Evolutionary conservation across 2,797 vertebrate species (phyloP).

Genomic region (Leptodactylus fallax): DNA sequence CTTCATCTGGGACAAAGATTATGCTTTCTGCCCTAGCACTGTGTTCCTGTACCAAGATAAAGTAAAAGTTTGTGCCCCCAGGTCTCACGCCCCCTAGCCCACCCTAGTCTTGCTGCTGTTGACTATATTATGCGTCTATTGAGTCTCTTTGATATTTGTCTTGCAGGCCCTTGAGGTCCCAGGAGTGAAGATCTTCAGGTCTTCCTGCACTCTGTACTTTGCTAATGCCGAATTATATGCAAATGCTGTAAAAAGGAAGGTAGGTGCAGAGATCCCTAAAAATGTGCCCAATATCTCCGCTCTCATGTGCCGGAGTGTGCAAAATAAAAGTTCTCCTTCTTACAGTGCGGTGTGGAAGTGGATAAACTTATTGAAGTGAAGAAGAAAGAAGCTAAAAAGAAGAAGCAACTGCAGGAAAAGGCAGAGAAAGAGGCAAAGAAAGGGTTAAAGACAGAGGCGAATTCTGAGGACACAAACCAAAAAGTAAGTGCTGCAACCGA

Average conservation of each 20-base stretch:
- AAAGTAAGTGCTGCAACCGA: conserved; percentile 44
- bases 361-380: conserved; percentile 84
- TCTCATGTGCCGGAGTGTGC: background rate
- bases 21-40: no score
- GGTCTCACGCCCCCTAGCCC: background rate
- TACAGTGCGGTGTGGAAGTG: conserved; percentile 84
- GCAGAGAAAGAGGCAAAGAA: conserved; percentile 76
- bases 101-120: no score
- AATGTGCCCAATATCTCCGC: background rate
- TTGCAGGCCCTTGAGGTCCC: conserved; percentile 83
- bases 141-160: background rate
- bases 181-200: conserved; percentile 89
- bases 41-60: no score
- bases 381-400: conserved; percentile 86
- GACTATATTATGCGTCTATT: background rate
- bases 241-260: conserved; percentile 86
- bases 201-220: conserved; percentile 91
- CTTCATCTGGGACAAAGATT: background rate
- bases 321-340: background rate
- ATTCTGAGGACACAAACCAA: conserved; percentile 71
- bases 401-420: conserved; percentile 78
- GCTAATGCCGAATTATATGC: conserved; percentile 92
- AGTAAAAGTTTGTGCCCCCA: background rate
- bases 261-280: conserved; percentile 66
- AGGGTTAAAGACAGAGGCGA: background rate